Conservation (phyloP, 1,140 invertebrate species). For the Cydia fagiglandana region DNA sequence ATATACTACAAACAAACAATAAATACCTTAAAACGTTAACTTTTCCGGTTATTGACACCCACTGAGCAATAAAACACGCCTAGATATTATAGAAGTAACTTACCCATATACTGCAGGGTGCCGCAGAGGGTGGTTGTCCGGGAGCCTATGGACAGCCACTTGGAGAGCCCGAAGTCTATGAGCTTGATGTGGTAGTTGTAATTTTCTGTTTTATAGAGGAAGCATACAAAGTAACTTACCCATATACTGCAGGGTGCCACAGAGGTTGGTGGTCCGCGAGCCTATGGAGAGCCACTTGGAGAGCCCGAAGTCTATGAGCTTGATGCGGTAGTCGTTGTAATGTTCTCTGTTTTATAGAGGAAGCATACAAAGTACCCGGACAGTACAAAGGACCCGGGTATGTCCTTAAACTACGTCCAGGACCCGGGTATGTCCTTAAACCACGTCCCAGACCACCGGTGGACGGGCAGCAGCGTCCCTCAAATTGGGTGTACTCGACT, state of each 20-base stretch:
- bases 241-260: constrained; percentile 95
- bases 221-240: constrained; percentile 79
- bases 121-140: constrained; percentile 93
- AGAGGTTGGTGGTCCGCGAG: constrained; percentile 89
- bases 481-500: too few species aligned
- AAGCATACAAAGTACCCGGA: not conserved
- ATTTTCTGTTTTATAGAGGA: constrained; percentile 90
- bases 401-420: too few species aligned
- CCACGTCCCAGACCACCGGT: too few species aligned
- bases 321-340: constrained; percentile 88
- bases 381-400: too few species aligned
- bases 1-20: too few species aligned
- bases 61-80: too few species aligned
- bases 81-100: constrained; percentile 43
- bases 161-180: constrained; percentile 94
- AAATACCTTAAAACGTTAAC: too few species aligned
- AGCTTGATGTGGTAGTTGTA: constrained; percentile 89
- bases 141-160: constrained; percentile 89
- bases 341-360: constrained; percentile 89
- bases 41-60: too few species aligned
- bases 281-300: constrained; percentile 93
- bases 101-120: constrained; percentile 95
- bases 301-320: constrained; percentile 95
- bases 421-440: too few species aligned
- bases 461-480: too few species aligned